Percentiles rank a stretch among this genome's conserved stretches.
phyloP scores from a whole-genome alignment of 2,888 invertebrate species.

The Lamellibrachia satsuma region DNA sequence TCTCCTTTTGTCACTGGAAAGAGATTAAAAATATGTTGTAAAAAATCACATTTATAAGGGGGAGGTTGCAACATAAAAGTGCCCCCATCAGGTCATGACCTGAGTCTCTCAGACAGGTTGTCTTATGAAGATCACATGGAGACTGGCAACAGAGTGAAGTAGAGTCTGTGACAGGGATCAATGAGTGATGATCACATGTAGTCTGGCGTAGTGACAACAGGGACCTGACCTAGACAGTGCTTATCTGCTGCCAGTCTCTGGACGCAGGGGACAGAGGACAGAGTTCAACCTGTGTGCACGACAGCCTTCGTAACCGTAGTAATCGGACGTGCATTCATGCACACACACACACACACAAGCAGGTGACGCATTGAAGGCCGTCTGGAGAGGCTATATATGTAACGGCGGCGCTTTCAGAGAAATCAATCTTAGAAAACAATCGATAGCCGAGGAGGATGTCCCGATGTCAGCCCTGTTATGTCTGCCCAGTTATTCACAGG shows the following conservation, averaged over 20 bases:
- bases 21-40: neutral
- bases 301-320: neutral
- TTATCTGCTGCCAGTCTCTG: neutral
- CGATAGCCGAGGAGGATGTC: neutral
- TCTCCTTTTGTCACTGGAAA: neutral
- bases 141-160: neutral
- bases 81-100: neutral
- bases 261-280: neutral
- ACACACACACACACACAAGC: neutral
- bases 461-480: neutral
- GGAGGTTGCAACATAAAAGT: neutral
- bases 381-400: neutral
- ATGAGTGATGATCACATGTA: neutral
- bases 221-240: neutral
- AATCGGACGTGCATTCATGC: neutral
- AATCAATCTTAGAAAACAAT: conserved; percentile 12
- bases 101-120: neutral
- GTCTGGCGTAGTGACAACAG: neutral
- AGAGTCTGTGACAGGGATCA: neutral
- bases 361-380: neutral
- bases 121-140: neutral
- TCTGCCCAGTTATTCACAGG: neutral
- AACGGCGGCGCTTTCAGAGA: neutral
- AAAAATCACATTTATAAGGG: neutral
- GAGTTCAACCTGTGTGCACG: neutral